phyloP scores from a whole-genome alignment of 1,140 invertebrate genomes.

The Lineus longissimus region DNA sequence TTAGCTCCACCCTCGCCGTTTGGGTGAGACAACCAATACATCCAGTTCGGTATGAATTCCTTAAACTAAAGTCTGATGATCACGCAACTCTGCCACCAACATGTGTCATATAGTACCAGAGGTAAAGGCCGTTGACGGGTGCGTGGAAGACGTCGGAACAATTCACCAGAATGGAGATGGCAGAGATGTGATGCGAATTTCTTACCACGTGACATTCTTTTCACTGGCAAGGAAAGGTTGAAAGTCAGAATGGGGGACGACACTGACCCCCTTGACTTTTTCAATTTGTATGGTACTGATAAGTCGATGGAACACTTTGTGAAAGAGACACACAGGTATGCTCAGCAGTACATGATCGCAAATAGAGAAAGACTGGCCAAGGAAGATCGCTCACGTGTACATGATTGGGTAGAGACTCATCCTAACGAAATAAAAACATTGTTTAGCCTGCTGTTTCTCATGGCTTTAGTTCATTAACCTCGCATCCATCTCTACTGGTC shows the following conservation, averaged over 20 bases:
- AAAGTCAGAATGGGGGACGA: not conserved
- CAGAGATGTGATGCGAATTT: not conserved
- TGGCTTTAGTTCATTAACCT: not conserved
- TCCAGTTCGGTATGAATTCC: no score
- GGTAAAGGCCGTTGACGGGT: not conserved
- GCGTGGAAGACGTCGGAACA: not conserved
- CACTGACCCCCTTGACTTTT: not conserved
- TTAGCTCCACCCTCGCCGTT: no score
- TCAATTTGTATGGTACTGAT: not conserved
- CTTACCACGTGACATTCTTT: not conserved
- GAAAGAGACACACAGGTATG: not conserved
- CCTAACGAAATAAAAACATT: conserved; percentile 1
- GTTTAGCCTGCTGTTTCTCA: not conserved
- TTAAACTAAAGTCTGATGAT: no score
- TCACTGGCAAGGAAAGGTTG: not conserved
- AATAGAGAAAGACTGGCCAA: not conserved
- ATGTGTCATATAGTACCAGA: no score
- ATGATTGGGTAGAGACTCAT: not conserved
- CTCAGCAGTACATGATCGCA: not conserved
- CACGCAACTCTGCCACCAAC: no score
- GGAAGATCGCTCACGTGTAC: not conserved
- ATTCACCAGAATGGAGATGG: not conserved
- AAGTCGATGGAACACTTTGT: not conserved
- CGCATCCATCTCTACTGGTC: not conserved
- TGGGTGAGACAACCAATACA: no score